Evolutionary conservation across 2,113 vertebrate genomes (phyloP), one percentile per base, ranked within the genome.

Genomic region (Lasiurus borealis): DNA sequence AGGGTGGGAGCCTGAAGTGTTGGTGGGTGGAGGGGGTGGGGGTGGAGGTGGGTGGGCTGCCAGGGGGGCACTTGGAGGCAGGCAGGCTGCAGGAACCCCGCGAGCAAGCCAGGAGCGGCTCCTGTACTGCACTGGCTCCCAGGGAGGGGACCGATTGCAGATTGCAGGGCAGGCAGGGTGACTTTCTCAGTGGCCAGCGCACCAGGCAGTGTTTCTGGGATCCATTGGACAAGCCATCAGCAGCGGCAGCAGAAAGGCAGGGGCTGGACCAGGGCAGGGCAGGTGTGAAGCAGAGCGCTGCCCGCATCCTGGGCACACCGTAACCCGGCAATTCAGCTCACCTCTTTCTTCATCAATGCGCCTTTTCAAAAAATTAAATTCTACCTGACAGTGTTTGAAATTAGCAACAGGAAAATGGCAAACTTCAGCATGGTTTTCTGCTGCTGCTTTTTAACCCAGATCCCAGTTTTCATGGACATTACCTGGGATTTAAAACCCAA

Each of bases 221-320:
- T 36, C 34, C 11, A 75, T 73, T 69, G 36, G 36, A n/a, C 10
- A 76, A 54, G 6, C 8, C 4, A 12, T 27, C 59, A 9, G 31
- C 25, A 23, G 46, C 29, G 36, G 40, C 40, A 40, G 40, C 40
- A 40, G 46, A 57, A 66, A n/a, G 15, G 5, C 80, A 23, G 23
- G 25, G 8, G 27, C 36, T 44, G 19, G n/a, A 21, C 6, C 5
- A 8, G 66, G 34, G 59, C 34, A n/a, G 59, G 19, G 19, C 14
- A 10, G 36, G 27, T 23, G 8, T 66, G 34, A 8, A 3, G 14
- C 59, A 3, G 4, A 13, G 36, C 3, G 19, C n/a, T 68, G 36
- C 1, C 0, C 27, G 9, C 16, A 14, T 44, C 40, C 36, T 5
- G 4, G 13, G 31, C 13, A 15, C 64, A 54, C 34, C 15, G 4